Evolutionary conservation across 1,140 invertebrate genomes (phyloP).

Genomic region (Propsilocerus akamusi): DNA sequence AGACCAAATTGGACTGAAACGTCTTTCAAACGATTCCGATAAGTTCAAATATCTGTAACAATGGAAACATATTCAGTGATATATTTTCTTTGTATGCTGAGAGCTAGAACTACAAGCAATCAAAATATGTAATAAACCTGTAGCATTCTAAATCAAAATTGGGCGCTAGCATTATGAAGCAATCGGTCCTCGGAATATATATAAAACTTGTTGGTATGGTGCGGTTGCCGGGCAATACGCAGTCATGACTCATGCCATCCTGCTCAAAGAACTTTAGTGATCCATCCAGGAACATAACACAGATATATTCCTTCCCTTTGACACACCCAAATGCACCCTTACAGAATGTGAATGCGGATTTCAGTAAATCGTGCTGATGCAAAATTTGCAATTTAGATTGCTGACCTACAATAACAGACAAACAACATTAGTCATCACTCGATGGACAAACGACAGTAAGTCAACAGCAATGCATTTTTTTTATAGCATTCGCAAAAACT

Average conservation of each 20-base stretch:
- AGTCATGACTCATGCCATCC: slow-evolving; percentile 22
- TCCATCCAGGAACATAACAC: slow-evolving; percentile 60
- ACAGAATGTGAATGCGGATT: slow-evolving; percentile 37
- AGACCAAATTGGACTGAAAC: slow-evolving; percentile 19
- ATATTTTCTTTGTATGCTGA: neutral
- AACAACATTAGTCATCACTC: no score
- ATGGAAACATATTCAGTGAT: neutral
- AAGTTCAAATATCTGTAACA: slow-evolving; percentile 19
- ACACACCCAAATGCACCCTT: slow-evolving; percentile 57
- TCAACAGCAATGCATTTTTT: no score
- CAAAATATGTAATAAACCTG: slow-evolving; percentile 29
- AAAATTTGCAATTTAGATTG: slow-evolving; percentile 25
- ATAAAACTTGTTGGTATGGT: slow-evolving; percentile 48
- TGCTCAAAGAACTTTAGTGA: slow-evolving; percentile 59
- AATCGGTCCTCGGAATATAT: slow-evolving; percentile 48
- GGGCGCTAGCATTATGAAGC: slow-evolving; percentile 46
- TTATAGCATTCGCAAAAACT: no score
- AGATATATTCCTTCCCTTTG: slow-evolving; percentile 50
- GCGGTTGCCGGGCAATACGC: slow-evolving; percentile 30
- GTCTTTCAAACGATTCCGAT: slow-evolving; percentile 14
- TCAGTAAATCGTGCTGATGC: slow-evolving; percentile 36
- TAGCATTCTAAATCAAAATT: slow-evolving; percentile 49
- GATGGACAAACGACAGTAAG: no score
- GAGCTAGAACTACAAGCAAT: neutral
- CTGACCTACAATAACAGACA: neutral